Evolutionary conservation across 2,113 vertebrate species (phyloP).

Genomic region (Probosciger aterrimus): DNA sequence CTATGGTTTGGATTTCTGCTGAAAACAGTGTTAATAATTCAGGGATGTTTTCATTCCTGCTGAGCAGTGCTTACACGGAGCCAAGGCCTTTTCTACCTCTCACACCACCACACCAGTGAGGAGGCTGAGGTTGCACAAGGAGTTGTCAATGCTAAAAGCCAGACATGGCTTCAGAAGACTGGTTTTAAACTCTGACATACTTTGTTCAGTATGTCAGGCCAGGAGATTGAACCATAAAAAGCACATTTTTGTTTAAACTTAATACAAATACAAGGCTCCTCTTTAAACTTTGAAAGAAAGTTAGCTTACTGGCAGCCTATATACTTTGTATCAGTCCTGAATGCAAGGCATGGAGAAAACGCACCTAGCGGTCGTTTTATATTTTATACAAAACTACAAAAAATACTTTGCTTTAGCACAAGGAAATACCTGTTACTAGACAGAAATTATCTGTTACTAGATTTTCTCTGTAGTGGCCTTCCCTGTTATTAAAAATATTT

Average conservation of each 20-base stretch:
- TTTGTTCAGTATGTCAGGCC: neutral
- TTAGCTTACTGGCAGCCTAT: neutral
- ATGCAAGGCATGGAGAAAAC: neutral
- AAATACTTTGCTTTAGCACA: neutral
- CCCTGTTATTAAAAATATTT: neutral
- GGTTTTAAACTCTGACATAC: neutral
- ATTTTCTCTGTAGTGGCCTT: neutral
- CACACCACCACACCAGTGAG: neutral
- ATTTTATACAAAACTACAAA: neutral
- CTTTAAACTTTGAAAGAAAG: neutral
- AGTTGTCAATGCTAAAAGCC: neutral
- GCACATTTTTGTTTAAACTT: neutral
- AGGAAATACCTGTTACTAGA: neutral
- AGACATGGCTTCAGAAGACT: neutral
- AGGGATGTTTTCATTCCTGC: neutral
- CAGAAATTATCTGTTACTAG: neutral
- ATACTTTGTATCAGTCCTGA: neutral
- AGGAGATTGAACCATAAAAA: neutral
- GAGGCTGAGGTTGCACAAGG: neutral
- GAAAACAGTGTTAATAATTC: neutral
- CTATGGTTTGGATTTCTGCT: neutral
- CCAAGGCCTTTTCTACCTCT: neutral
- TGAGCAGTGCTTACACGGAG: neutral
- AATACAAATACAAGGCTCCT: neutral
- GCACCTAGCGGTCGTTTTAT: neutral